A percentile compares a stretch with the other conserved stretches of the same genome.
Conservation (phyloP, 2,888 invertebrate species). For the Diploptera punctata region DNA sequence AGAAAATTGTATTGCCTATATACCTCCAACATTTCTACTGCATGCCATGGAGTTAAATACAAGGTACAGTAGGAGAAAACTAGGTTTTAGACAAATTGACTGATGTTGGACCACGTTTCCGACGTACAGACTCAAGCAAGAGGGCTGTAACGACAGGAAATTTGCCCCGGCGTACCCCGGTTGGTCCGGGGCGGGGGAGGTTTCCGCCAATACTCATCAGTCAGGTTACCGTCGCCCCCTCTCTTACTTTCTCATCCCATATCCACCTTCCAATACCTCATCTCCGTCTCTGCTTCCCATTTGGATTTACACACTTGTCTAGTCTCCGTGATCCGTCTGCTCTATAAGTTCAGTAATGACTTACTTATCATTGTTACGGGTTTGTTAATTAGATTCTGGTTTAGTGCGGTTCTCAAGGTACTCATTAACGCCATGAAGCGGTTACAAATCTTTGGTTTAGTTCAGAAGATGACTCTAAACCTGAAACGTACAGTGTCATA, state of each 20-base stretch:
- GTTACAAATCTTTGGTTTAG: too few species aligned
- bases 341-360: neutral
- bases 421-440: too few species aligned
- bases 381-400: neutral
- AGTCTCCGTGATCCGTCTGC: neutral
- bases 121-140: neutral
- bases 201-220: conserved; percentile 25
- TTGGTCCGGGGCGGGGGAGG: conserved; percentile 20
- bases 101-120: conserved; percentile 38
- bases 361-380: neutral
- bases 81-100: conserved; percentile 37
- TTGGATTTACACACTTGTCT: neutral
- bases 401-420: too few species aligned
- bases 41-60: neutral
- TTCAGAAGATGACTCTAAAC: too few species aligned
- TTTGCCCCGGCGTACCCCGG: conserved; percentile 35
- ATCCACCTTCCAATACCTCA: conserved; percentile 3
- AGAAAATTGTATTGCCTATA: conserved; percentile 45
- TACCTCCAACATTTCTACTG: conserved; percentile 2
- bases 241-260: neutral
- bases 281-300: neutral
- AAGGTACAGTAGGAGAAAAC: conserved; percentile 24
- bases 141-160: conserved; percentile 38
- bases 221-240: conserved; percentile 29
- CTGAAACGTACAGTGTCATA: too few species aligned